Conservation (phyloP, 2,113 vertebrate genomes). For the Notothenia rossii region DNA sequence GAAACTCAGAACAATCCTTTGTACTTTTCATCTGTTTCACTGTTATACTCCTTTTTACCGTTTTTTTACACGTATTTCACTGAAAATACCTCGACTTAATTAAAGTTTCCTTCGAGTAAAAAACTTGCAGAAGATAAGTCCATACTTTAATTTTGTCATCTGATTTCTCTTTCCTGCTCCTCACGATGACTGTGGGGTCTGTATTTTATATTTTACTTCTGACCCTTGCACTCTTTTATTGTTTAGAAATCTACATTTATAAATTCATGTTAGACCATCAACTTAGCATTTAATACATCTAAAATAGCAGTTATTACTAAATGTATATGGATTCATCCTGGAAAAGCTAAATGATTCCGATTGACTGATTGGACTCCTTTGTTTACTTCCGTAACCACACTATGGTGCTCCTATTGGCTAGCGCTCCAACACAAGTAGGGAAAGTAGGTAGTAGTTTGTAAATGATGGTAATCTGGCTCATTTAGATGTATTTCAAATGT, state of each 20-base stretch:
- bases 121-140: neutral
- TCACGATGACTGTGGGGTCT: neutral
- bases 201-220: neutral
- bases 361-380: too few species aligned
- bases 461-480: too few species aligned
- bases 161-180: neutral
- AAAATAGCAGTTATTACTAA: too few species aligned
- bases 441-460: too few species aligned
- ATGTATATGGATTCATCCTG: too few species aligned
- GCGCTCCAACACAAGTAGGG: too few species aligned
- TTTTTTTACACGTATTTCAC: too few species aligned
- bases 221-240: neutral
- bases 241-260: neutral
- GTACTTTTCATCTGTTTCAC: conserved; percentile 4
- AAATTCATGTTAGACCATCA: neutral
- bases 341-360: too few species aligned
- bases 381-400: too few species aligned
- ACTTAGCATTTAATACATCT: neutral
- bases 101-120: neutral
- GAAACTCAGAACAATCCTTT: conserved; percentile 15
- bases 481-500: too few species aligned
- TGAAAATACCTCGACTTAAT: neutral
- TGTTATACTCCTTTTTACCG: too few species aligned
- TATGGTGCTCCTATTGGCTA: too few species aligned
- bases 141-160: neutral